A percentile compares a stretch with the other conserved stretches of the same genome.
Evolutionary conservation across 2,888 invertebrate species (phyloP).

Genomic region (Aplocera efformata): DNA sequence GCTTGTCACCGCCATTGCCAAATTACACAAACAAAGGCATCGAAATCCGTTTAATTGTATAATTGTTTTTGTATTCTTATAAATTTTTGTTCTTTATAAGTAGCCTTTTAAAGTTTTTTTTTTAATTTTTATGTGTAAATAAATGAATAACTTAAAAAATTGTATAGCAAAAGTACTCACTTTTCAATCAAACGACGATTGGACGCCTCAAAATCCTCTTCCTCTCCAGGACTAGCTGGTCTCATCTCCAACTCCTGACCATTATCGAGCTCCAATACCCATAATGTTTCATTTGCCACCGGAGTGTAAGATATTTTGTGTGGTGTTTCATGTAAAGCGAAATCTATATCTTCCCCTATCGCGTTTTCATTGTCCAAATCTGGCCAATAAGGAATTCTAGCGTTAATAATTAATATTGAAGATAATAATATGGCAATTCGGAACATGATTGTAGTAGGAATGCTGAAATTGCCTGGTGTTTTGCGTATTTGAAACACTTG

Average conservation of each 20-base stretch:
- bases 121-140: background rate
- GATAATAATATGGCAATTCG: background rate
- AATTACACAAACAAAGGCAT: no score
- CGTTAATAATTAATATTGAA: background rate
- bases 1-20: no score
- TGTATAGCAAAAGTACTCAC: conserved; percentile 28
- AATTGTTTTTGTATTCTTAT: no score
- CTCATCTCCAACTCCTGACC: conserved; percentile 37
- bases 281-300: conserved; percentile 28
- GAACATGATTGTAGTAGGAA: background rate
- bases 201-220: conserved; percentile 34
- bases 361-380: background rate
- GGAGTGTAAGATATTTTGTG: no score
- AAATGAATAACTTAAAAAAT: background rate
- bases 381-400: background rate
- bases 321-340: background rate
- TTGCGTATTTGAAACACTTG: background rate
- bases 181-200: conserved; percentile 27
- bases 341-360: background rate
- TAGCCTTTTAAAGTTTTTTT: background rate
- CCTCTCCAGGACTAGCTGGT: conserved; percentile 31
- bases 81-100: no score
- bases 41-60: no score
- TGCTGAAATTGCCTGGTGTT: background rate
- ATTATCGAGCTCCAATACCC: conserved; percentile 43